Base-by-base conservation (phyloP, 37 sponge, comb jelly and placozoan species). In the Eunapius fragilis region DNA sequence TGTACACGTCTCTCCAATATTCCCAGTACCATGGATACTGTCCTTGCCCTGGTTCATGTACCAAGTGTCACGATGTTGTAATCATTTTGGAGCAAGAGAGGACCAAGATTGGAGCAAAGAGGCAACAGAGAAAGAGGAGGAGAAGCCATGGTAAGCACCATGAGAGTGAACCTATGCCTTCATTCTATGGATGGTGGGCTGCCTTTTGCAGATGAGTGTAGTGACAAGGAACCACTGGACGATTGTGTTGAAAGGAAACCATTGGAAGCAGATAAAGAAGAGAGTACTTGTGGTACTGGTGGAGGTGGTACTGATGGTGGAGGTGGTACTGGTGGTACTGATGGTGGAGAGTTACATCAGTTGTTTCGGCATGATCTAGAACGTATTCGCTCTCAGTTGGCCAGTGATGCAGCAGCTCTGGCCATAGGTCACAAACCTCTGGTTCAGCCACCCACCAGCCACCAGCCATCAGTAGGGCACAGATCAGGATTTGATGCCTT, bases 401-500 rank as follows among this genome's bases (percentile, higher is more conserved):
- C 24, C 24, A 69, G 45, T 27, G 23, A 32, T 11, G 69, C 77
- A 31, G 31, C 34, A 25, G 24, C 76, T 22, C n/a, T n/a, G n/a
- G n/a, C n/a, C n/a, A n/a, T n/a, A n/a, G 24, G 38, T 76, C 76
- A 2, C 76, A 35, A 31, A 22, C 11, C 34, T 72, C 30, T 22
- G 5, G 32, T 7, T 3, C 0, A 10, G 25, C 73, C 73, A 19
- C 26, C 27, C 34, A 37, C 3, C 47, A 73, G n/a, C n/a, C 31
- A 26, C 27, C 87, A 27, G 74, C 72, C 80, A 7, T 86, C 88
- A n/a, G 71, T 37, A 41, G 85, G 91, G 19, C 96, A 95, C 72
- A 71, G 97, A 75, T 90, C 97, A 37, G 97, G 97, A 0, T 84
- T 94, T 49, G 97, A 96, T 76, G 97, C 97, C 23, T 96, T 92